Evolutionary conservation across 2,113 vertebrate species (phyloP), one percentile per base, ranked within the genome.

Genomic region (Bubo bubo): DNA sequence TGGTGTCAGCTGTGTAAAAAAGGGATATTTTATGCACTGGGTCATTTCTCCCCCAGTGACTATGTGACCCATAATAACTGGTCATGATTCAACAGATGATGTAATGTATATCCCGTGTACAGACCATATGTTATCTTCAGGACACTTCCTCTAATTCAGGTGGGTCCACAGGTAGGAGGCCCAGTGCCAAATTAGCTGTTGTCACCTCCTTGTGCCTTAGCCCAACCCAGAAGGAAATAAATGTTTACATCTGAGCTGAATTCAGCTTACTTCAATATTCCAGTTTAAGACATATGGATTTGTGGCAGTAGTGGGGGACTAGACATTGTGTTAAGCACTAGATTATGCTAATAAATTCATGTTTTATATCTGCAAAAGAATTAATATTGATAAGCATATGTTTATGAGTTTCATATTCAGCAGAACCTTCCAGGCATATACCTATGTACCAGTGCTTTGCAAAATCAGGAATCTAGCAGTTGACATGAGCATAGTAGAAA

Each of bases 311-410:
- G 43, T 56, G 49, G 50, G 64, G 49, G 20, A 75, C 64, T 63
- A 91, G 94, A 91, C 68, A 56, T 53, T 91, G 88, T 89, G 88
- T 72, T 92, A 83, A 88, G 20, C 64, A 50, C 58, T 84, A 49
- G 21, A 80, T 88, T 95, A 88, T 92, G 96, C 60, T 95, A 92
- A 91, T 89, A 75, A 84, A 89, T 95, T 70, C 60, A 64, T 93
- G 83, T 43, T 86, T 95, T 88, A 59, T 95, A 89, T 80, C 82
- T 97, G 88, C 73, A 87, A 35, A 91, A 91, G 63, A 81, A 92
- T 95, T 94, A 92, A 93, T 95, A 94, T 92, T 95, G 95, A 95
- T 95, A 95, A 91, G 79, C 80, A 58, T 95, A 89, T 93, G 68
- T 85, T 95, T 79, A 87, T 79, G 79, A 75, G 35, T 82, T 95